phyloP scores from a whole-genome alignment of 1,140 invertebrate species.

The Papilio helenus region DNA sequence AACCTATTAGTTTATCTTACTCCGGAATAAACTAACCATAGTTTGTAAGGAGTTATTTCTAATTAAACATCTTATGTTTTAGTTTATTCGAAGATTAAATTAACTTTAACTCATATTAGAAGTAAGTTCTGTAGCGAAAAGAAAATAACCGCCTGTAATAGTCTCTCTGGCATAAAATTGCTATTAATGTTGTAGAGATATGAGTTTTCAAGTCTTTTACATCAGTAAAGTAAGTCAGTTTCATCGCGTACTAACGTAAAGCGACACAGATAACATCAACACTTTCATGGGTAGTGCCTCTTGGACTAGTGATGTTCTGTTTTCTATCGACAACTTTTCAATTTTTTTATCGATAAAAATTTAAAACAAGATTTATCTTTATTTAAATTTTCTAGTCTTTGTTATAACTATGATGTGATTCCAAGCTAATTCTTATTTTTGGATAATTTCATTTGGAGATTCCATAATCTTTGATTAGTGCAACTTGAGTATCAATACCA shows the following conservation, averaged over 20 bases:
- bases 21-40: neutral
- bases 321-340: neutral
- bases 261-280: constrained; percentile 32
- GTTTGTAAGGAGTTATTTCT: neutral
- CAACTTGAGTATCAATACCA: too few species aligned
- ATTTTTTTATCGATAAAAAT: neutral
- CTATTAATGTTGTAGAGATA: neutral
- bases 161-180: neutral
- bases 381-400: too few species aligned
- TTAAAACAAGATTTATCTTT: neutral
- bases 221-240: constrained; percentile 19
- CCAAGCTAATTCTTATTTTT: too few species aligned
- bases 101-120: too few species aligned
- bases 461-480: too few species aligned
- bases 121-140: neutral
- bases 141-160: neutral
- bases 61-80: neutral
- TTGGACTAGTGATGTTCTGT: constrained; percentile 8
- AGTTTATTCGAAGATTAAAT: neutral
- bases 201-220: neutral
- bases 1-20: constrained; percentile 4
- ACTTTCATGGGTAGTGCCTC: constrained; percentile 28
- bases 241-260: constrained; percentile 26
- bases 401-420: too few species aligned
- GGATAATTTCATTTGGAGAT: too few species aligned